Evolutionary conservation across 2,888 invertebrate species (phyloP), one percentile per base, ranked within the genome.

Genomic region (Invenusta paracnida): DNA sequence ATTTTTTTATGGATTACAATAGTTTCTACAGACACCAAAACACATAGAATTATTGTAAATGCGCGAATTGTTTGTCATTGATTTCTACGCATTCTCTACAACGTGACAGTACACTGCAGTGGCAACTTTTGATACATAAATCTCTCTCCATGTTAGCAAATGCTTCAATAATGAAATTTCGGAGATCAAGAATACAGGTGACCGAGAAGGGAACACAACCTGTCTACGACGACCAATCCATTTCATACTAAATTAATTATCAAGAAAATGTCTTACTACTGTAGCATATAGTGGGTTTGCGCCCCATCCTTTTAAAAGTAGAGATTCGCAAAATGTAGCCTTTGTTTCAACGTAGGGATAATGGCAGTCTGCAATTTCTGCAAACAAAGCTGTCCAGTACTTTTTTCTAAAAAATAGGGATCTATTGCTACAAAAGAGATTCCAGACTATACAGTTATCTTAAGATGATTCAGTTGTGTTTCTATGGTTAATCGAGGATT

Each of bases 281-380:
- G 73, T 13, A 73, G 73, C 73, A 73, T 73, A 73, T 5, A 13
- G 73, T 48, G 48, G 48, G 73, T 2, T 73, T 2, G 73, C 23
- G 73, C 73, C 73, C 48, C 25, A 73, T 73, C 73, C 73, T 73
- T 2, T 73, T 73, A 23, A 73, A 73, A 73, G 73, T 5, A 23
- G 25, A 73, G 73, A 73, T 73, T 73, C 73, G 27, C 73, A 73
- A 73, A 73, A 73, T 73, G 11, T 73, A 23, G 73, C 73, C 73
- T 73, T 73, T 73, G 73, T 73, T n/a, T 73, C 73, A 73, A 73
- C 73, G 27, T 73, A 73, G 73, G 73, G 73, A 73, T 73, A 73
- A 73, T 73, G 25, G 73, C 73, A 73, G 73, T 73, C 73, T 73
- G 73, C 73, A 73, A 73, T 73, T 73, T 73, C 73, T 73, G 73